A percentile compares a stretch with the other conserved stretches of the same genome.
phyloP scores from a whole-genome alignment of 2,888 invertebrate species.

The Zygaena filipendulae region DNA sequence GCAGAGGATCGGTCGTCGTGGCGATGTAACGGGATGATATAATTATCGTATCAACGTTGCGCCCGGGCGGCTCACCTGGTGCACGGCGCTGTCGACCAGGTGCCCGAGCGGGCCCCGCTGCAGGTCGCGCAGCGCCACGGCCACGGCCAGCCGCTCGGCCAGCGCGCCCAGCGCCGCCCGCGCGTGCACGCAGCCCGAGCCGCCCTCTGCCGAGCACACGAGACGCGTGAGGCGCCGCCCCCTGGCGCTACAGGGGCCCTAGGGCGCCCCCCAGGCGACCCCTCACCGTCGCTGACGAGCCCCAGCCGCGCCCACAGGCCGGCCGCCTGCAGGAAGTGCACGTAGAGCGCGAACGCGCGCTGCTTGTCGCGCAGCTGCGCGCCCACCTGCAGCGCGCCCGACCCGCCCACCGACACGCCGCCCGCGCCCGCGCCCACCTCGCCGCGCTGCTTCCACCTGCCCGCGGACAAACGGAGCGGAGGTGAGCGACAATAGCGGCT shows the following conservation, averaged over 20 bases:
- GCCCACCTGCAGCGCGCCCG: slow-evolving; percentile 83
- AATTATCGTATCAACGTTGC: no score
- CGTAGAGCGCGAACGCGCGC: slow-evolving; percentile 79
- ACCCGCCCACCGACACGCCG: slow-evolving; percentile 72
- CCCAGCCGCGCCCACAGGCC: slow-evolving; percentile 74
- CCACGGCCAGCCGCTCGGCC: slow-evolving; percentile 83
- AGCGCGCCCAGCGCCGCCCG: slow-evolving; percentile 74
- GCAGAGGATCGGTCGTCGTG: no score
- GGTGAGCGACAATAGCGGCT: no score
- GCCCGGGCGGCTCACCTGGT: slow-evolving; percentile 27
- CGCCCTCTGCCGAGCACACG: slow-evolving; percentile 27
- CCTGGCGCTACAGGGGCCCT: not conserved
- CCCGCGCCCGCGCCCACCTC: slow-evolving; percentile 27
- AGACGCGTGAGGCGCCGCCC: not conserved
- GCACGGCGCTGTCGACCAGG: slow-evolving; percentile 30
- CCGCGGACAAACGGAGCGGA: not conserved
- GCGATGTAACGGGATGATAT: no score
- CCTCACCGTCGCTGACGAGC: slow-evolving; percentile 26
- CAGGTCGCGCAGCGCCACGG: slow-evolving; percentile 74
- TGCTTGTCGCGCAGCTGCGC: slow-evolving; percentile 91
- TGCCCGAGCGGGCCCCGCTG: slow-evolving; percentile 36
- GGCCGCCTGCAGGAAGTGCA: slow-evolving; percentile 78
- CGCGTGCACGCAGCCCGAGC: slow-evolving; percentile 38
- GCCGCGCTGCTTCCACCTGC: slow-evolving; percentile 41
- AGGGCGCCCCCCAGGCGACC: not conserved